Evolutionary conservation across 2,888 invertebrate species (phyloP), one percentile per base, ranked within the genome.

Genomic region (Oscheius myriophilus): DNA sequence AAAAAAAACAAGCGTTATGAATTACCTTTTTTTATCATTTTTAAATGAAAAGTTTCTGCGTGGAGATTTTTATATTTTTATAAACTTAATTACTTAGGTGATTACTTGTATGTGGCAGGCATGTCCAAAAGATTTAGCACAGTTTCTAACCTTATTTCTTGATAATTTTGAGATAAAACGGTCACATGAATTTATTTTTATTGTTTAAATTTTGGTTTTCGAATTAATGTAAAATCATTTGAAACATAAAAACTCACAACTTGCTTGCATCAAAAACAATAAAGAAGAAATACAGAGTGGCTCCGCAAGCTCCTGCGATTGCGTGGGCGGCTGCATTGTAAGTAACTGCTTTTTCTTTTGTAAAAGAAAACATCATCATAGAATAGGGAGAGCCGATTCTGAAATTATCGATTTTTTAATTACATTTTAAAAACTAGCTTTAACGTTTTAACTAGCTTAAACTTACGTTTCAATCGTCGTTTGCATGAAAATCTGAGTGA

Each of bases 331-430:
- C 68, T 0, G 77, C 69, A 18, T 75, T 77, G 11, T 66, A 66
- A 9, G 70, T 59, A 23, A 77, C 75, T 2, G 71, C 67, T 57
- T 70, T 58, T 49, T 70, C 74, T 45, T 73, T 75, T 41, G 69
- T 69, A 23, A 73, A 68, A 4, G 67, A 67, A 43, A 77, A 77
- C 77, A 77, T 77, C 73, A 77, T 72, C 73, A 77, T 77, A 4
- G 71, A 69, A 59, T 75, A 77, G 11, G 77, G 74, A 7, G 73
- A 73, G 3, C 75, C 75, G 18, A 77, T 70, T 43, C 77, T 76
- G 55, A 53, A 66, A 11, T 6, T 33, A 33, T 6, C 33, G 4
- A 33, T 33, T 33, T 33, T 33, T 33, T 33, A 33, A 33, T 33
- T 33, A 3, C 33, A 33, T 33, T 33, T 6, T 3, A 33, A 33